Percentiles rank a stretch among this genome's conserved stretches.
phyloP scores from a whole-genome alignment of 2,113 vertebrate genomes.

The Castor canadensis region DNA sequence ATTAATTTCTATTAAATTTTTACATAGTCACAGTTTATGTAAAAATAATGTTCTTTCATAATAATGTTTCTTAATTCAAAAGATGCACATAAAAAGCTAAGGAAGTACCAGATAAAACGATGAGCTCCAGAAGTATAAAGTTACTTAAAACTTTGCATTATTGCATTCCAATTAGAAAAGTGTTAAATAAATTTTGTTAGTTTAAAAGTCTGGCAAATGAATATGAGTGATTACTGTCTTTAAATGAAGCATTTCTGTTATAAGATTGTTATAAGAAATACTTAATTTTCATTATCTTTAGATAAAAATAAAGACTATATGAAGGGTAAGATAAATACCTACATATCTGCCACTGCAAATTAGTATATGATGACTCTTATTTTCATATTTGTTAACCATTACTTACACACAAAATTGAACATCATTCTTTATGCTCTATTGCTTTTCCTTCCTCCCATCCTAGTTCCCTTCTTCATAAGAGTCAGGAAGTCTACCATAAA shows the following conservation, averaged over 20 bases:
- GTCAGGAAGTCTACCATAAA: background rate
- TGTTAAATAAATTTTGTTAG: background rate
- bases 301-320: background rate
- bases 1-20: background rate
- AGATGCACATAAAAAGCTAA: background rate
- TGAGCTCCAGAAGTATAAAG: background rate
- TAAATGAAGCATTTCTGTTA: background rate
- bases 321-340: background rate
- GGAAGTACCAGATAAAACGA: background rate
- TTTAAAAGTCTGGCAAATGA: background rate
- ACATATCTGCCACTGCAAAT: background rate
- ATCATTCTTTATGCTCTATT: background rate
- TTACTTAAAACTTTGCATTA: background rate
- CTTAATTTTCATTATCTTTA: background rate
- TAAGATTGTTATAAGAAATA: background rate
- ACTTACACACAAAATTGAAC: background rate
- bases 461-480: background rate
- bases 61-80: slow-evolving; percentile 17
- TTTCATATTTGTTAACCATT: background rate
- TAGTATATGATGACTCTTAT: background rate
- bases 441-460: background rate
- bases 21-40: background rate
- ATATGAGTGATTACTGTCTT: background rate
- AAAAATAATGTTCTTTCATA: background rate
- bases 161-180: background rate